These are phyloP conservation scores for Pseudomyrmex concolor DNA, from an alignment of 1,140 invertebrate species.

Conservation along the genomic window DNA sequence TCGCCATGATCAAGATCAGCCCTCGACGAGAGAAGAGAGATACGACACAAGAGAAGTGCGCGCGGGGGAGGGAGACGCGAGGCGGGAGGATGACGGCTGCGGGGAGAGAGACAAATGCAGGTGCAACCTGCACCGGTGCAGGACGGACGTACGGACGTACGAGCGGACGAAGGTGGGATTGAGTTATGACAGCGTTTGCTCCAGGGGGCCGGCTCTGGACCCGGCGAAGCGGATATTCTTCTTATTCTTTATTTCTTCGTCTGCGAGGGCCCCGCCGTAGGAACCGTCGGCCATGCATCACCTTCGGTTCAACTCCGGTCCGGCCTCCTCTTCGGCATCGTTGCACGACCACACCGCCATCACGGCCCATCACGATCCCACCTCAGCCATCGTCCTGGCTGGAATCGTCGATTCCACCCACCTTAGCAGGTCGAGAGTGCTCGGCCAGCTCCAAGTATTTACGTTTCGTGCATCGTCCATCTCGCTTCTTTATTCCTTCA, in stretches of 20 bases:
- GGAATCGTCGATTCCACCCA: conserved; percentile 79
- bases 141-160: conserved; percentile 72
- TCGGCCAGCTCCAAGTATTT: conserved; percentile 55
- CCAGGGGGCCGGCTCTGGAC: conserved; percentile 81
- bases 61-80: conserved; percentile 1
- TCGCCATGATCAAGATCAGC: conserved; percentile 67
- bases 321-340: conserved; percentile 80
- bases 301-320: conserved; percentile 82
- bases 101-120: conserved; percentile 67
- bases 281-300: conserved; percentile 84
- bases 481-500: conserved; percentile 53
- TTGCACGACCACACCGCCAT: conserved; percentile 78
- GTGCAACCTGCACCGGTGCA: conserved; percentile 75
- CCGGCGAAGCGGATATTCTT: conserved; percentile 82
- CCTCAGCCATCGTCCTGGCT: conserved; percentile 73
- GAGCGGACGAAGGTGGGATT: conserved; percentile 84
- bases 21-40: conserved; percentile 39
- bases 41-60: conserved; percentile 12
- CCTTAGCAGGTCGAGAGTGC: conserved; percentile 62
- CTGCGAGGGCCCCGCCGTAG: conserved; percentile 75
- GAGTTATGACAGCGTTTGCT: conserved; percentile 86
- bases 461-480: conserved; percentile 58
- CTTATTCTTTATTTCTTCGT: conserved; percentile 83
- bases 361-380: conserved; percentile 81
- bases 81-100: conserved; percentile 38